These are phyloP conservation scores for Bothrops jararaca DNA, from an alignment of 2,113 vertebrate species.

Conservation along the genomic window DNA sequence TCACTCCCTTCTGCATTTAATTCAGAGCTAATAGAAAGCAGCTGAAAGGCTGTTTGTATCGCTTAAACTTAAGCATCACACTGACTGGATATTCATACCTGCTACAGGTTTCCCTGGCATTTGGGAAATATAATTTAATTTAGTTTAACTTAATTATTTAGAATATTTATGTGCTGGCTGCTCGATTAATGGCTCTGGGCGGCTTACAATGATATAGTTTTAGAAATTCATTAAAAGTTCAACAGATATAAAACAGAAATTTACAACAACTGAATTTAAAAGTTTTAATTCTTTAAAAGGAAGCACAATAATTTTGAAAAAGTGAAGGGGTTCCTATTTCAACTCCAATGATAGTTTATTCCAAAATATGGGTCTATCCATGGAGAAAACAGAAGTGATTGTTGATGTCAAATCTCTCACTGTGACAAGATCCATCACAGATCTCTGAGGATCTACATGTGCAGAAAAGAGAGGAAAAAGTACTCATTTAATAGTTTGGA, in stretches of 20 bases:
- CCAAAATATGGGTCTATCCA: neutral
- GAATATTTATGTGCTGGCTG: neutral
- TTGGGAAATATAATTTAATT: neutral
- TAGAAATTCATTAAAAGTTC: neutral
- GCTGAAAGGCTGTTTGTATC: neutral
- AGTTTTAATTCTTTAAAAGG: neutral
- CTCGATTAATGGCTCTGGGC: neutral
- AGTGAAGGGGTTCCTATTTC: neutral
- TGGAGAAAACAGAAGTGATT: neutral
- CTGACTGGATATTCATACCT: neutral
- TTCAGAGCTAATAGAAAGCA: neutral
- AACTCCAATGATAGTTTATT: neutral
- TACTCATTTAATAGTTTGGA: neutral
- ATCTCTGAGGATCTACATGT: neutral
- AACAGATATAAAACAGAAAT: neutral
- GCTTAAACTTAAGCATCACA: neutral
- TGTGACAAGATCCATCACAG: neutral
- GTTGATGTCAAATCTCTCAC: neutral
- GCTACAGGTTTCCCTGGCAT: neutral
- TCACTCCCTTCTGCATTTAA: neutral
- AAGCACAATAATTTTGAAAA: neutral
- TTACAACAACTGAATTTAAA: neutral
- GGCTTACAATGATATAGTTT: neutral
- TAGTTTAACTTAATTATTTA: neutral
- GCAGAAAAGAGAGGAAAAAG: neutral